phyloP scores from a whole-genome alignment of 2,888 invertebrate species.

The Polyommatus iphigenia region DNA sequence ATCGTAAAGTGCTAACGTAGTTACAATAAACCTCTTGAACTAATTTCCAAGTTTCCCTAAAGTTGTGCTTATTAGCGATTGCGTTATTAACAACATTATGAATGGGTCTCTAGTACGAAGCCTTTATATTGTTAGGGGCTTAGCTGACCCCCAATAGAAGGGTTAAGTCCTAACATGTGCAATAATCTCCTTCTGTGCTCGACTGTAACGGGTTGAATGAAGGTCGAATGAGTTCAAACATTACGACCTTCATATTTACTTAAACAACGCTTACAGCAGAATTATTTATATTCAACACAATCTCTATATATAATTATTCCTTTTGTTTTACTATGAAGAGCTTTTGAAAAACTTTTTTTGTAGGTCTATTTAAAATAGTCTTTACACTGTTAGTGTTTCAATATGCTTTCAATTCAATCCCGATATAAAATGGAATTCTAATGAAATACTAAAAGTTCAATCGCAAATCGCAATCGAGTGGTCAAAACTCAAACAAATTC shows the following conservation, averaged over 20 bases:
- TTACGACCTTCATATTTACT: neutral
- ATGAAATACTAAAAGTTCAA: no score
- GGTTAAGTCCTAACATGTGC: slow-evolving; percentile 20
- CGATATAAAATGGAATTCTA: no score
- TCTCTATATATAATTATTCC: neutral
- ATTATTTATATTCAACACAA: no score
- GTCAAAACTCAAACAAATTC: no score
- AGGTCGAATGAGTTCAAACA: neutral
- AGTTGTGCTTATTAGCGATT: neutral
- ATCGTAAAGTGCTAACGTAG: neutral
- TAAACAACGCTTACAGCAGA: neutral
- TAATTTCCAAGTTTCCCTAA: neutral
- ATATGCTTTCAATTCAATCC: no score
- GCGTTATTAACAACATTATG: slow-evolving; percentile 4
- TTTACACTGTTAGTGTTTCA: no score
- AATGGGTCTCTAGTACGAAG: neutral
- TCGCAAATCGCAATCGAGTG: no score
- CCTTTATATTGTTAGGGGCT: slow-evolving; percentile 21
- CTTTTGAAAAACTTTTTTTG: no score
- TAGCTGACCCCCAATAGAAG: slow-evolving; percentile 25
- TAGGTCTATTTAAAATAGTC: neutral
- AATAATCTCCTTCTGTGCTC: slow-evolving; percentile 23
- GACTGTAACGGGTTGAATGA: neutral
- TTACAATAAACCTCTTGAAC: neutral
- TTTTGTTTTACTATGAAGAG: no score